Evolutionary conservation across 2,797 vertebrate genomes (phyloP).

Genomic region (Poeciliopsis paucimaculata): DNA sequence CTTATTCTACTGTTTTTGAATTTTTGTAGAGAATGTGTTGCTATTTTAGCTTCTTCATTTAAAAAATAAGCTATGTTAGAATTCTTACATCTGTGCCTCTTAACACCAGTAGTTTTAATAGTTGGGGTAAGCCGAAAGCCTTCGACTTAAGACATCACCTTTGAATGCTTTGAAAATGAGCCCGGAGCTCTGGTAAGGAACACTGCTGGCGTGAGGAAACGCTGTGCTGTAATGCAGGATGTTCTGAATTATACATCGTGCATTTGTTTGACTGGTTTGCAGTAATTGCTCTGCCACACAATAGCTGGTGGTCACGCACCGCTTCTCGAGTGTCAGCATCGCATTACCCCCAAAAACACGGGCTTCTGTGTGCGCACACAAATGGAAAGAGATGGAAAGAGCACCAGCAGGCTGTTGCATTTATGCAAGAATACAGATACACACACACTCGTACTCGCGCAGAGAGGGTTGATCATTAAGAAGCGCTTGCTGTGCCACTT

Average conservation of each 20-base stretch:
- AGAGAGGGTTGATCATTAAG: constrained; percentile 46
- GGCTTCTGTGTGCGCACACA: constrained; percentile 28
- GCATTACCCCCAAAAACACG: constrained; percentile 28
- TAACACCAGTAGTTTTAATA: background rate
- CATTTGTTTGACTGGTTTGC: constrained; percentile 56
- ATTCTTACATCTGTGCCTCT: background rate
- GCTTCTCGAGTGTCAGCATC: constrained; percentile 51
- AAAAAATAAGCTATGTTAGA: background rate
- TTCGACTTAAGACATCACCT: background rate
- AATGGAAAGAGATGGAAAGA: constrained; percentile 26
- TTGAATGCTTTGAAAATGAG: constrained; percentile 33
- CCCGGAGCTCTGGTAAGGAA: constrained; percentile 45
- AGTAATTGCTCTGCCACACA: constrained; percentile 58
- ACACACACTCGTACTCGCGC: constrained; percentile 14
- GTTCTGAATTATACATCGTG: constrained; percentile 61
- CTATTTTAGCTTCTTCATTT: background rate
- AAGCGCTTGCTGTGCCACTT: constrained; percentile 28
- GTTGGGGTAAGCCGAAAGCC: background rate
- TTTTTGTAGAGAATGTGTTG: background rate
- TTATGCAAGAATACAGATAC: constrained; percentile 4
- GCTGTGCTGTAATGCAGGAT: constrained; percentile 42
- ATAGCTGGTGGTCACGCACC: constrained; percentile 37
- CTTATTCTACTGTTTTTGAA: background rate
- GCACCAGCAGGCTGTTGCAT: constrained; percentile 10
- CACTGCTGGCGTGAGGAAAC: constrained; percentile 30